Base-by-base conservation (phyloP, 2,797 vertebrate species). In the Sternotherus odoratus region DNA sequence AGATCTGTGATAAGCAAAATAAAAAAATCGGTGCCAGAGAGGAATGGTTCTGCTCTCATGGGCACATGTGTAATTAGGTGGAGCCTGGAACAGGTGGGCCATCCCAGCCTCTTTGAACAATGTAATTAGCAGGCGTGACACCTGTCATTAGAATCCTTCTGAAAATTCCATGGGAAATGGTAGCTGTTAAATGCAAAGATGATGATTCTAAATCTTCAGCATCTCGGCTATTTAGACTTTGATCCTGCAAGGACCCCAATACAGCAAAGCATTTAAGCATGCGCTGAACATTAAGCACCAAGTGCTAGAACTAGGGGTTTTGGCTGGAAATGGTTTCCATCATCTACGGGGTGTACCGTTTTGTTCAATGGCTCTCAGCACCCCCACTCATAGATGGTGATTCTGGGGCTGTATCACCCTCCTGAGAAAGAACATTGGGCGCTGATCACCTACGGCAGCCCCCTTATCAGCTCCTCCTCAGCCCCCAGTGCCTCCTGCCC, bases 21-120 rank as follows among this genome's bases (percentile, higher is more conserved):
- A 8, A 17, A 0, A 23, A 74, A 88, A 80, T 16, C 1, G 0
- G 36, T 36, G 43, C 77, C 78, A 24, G 49, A 56, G 48, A 50
- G 48, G 75, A 51, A 33, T 24, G 36, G 15, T 23, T 39, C 13
- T 46, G 66, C 26, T 43, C 81, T 28, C 17, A 21, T 43, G 54
- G 54, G 79, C 1, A 2, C 4, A 0, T 5, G 13, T 15, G 1
- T 49, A 9, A 7, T 87, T 48, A 5, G 69, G 83, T 87, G 66
- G 13, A 54, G 86, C 33, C 13, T 15, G 57, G 69, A 49, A 39
- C 75, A 48, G 74, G 51, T n/a, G 82, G 86, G 30, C 23, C 1
- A 12, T 1, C n/a, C 46, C 69, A 57, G 69, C 12, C 75, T 91
- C 60, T 12, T 69, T 24, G 24, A 75, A 30, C 43, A 5, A 75